Evolutionary conservation across 2,888 invertebrate genomes (phyloP), one percentile per base, ranked within the genome.

Genomic region (Macrosiphum euphorbiae): DNA sequence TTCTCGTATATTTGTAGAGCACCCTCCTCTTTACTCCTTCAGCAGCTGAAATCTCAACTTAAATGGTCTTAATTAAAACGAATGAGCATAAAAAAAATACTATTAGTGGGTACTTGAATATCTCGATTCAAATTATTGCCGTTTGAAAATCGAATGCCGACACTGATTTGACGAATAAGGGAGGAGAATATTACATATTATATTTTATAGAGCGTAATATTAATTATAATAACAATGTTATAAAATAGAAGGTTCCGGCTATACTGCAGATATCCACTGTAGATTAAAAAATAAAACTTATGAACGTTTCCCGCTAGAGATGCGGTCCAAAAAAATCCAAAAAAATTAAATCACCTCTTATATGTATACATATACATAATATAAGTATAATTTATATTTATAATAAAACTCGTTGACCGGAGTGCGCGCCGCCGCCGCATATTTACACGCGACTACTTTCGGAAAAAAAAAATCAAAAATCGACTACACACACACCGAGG

Each of bases 401-500:
- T 7, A 78, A 78, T 35, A 78, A 78, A 78, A 78, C 91, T 44
- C 44, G 91, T 91, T 85, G 84, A 85, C 55, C 91, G 84, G 78
- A 78, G 91, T 16, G 11, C 35, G 35, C 52, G 28, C 52, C 52
- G 84, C 55, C 91, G 84, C 55, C 91, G 91, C 84, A 91, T 55
- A 91, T 55, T 91, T 44, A 85, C 90, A 84, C 90, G 90, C 78
- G 90, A 91, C 84, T 84, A 91, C 84, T 52, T 88, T 88, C 88
- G 35, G 11, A 67, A 90, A 26, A 67, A 90, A 91, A 91, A 52
- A 85, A 91, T 85, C 91, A 85, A 91, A 78, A 91, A 91, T 91
- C 55, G 85, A 55, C 85, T 85, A 26, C 16, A 41, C 78, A 28
- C 41, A 58, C 35, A 8, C 55, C 52, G 91, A 91, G 52, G 44